Percentiles rank a stretch among this genome's conserved stretches.
These are phyloP conservation scores for Drosophila neotestacea DNA, from an alignment of 2,888 invertebrate genomes.

Conservation along the genomic window DNA sequence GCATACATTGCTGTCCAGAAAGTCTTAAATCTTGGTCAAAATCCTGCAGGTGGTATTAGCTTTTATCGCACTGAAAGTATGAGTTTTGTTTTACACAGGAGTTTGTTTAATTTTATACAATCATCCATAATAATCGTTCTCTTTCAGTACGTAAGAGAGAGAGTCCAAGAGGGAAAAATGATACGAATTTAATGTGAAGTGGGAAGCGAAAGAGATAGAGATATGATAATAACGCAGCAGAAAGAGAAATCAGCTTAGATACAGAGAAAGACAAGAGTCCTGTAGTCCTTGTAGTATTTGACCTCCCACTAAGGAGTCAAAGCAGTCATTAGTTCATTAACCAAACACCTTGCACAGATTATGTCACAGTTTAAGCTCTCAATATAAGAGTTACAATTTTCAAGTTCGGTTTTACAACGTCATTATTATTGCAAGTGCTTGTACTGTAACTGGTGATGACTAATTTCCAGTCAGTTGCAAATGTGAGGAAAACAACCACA, in stretches of 20 bases:
- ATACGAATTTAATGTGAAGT: neutral
- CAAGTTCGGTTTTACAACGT: conserved; percentile 40
- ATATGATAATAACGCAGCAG: too few species aligned
- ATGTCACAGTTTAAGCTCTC: conserved; percentile 23
- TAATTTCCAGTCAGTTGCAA: conserved; percentile 55
- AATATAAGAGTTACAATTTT: conserved; percentile 12
- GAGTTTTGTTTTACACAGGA: too few species aligned
- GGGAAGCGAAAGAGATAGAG: neutral
- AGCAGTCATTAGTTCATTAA: conserved; percentile 43
- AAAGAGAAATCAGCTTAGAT: neutral
- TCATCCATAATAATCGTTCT: neutral
- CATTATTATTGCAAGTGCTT: conserved; percentile 43
- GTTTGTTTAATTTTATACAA: neutral
- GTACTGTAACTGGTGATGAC: conserved; percentile 32
- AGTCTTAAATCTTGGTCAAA: neutral
- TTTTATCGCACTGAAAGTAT: too few species aligned
- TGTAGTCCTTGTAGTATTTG: neutral
- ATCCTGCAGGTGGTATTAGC: neutral
- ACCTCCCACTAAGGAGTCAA: conserved; percentile 1
- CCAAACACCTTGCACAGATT: conserved; percentile 45
- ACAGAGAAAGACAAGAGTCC: neutral
- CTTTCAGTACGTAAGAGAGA: neutral
- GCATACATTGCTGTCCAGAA: too few species aligned
- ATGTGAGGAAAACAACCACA: conserved; percentile 24
- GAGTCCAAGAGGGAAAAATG: neutral